phyloP scores from a whole-genome alignment of 1,140 invertebrate species.

The Brachionus sp. region DNA sequence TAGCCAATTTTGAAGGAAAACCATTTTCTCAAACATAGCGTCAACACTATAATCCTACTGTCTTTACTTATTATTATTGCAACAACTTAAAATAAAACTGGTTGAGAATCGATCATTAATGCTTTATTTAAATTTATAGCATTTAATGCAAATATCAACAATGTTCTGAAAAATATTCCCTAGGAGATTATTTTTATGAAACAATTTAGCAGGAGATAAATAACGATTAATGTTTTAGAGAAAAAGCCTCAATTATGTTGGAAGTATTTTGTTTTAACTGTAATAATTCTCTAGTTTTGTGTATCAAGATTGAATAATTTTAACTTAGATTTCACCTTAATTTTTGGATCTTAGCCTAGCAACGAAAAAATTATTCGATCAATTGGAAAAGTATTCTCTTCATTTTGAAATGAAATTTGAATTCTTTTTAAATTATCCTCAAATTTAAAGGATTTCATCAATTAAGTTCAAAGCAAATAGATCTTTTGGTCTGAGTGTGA shows the following conservation, averaged over 20 bases:
- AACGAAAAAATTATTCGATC: background rate
- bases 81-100: background rate
- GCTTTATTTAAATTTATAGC: slow-evolving; percentile 10
- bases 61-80: background rate
- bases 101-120: slow-evolving; percentile 1
- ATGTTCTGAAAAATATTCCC: background rate
- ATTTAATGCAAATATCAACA: background rate
- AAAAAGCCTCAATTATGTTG: background rate
- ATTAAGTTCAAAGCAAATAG: too few species aligned
- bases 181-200: background rate
- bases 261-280: too few species aligned
- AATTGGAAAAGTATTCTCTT: background rate
- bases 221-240: background rate
- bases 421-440: too few species aligned
- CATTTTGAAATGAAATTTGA: too few species aligned
- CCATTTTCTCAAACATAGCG: background rate
- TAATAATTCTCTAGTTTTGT: too few species aligned
- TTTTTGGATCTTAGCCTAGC: background rate
- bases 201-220: background rate
- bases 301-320: background rate
- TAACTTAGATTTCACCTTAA: background rate
- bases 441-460: too few species aligned
- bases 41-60: background rate
- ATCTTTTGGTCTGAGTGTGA: too few species aligned
- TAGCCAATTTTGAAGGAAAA: background rate